phyloP scores from a whole-genome alignment of 2,113 vertebrate genomes.

The Phoxinus phoxinus region DNA sequence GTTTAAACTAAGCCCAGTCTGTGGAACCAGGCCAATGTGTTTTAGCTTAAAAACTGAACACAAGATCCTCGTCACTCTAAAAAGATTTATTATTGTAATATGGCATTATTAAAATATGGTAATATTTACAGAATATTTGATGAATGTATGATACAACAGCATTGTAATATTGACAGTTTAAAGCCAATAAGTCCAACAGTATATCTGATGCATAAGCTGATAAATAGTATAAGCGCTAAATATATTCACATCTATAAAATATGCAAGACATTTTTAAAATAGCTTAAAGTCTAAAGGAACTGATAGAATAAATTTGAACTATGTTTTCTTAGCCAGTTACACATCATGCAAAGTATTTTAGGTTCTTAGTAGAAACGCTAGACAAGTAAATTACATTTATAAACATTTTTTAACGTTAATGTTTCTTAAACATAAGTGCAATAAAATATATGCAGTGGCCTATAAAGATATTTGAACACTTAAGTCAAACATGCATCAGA shows the following conservation, averaged over 20 bases:
- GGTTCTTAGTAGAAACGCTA: not conserved
- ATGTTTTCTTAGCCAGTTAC: not conserved
- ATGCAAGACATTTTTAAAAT: not conserved
- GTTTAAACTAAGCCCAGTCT: too few relatives aligned
- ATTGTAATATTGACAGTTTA: not conserved
- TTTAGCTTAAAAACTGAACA: not conserved
- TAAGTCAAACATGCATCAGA: not conserved
- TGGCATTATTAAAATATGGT: too few relatives aligned
- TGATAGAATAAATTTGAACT: not conserved
- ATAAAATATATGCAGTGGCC: not conserved
- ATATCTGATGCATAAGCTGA: not conserved
- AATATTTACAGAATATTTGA: constrained; percentile 1
- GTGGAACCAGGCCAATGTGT: too few relatives aligned
- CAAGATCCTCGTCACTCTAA: not conserved
- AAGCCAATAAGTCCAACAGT: not conserved
- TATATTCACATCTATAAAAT: constrained; percentile 6
- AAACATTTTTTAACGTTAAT: not conserved
- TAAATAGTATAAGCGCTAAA: not conserved
- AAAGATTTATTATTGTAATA: not conserved
- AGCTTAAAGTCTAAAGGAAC: not conserved
- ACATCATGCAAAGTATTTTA: not conserved
- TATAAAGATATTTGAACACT: not conserved
- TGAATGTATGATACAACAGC: not conserved
- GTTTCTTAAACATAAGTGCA: not conserved
- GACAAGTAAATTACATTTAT: not conserved